Percentiles rank a stretch among this genome's conserved stretches.
These are phyloP conservation scores for Ophiodon elongatus DNA, from an alignment of 2,113 vertebrate species.

Conservation along the genomic window DNA sequence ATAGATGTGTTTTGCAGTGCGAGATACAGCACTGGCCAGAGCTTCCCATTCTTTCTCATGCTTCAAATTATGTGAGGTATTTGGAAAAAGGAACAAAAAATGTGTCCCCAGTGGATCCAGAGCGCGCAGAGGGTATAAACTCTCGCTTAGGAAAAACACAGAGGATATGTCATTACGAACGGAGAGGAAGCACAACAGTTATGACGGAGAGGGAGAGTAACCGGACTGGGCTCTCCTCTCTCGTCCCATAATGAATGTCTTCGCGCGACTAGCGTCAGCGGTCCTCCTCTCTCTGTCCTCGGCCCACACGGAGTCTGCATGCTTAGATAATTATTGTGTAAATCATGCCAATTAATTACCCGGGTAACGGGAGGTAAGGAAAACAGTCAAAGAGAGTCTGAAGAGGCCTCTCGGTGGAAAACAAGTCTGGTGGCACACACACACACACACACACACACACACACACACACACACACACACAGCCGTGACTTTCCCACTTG, in stretches of 20 bases:
- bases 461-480: neutral
- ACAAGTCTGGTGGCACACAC: slow-evolving; percentile 23
- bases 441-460: slow-evolving; percentile 15
- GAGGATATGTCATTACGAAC: slow-evolving; percentile 35
- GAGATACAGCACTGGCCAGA: slow-evolving; percentile 50
- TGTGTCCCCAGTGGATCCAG: slow-evolving; percentile 57
- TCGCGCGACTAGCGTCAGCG: neutral
- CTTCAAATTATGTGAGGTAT: slow-evolving; percentile 63
- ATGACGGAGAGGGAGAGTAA: slow-evolving; percentile 20
- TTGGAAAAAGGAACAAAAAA: slow-evolving; percentile 59
- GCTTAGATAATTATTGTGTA: slow-evolving; percentile 51
- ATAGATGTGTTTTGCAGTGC: slow-evolving; percentile 59
- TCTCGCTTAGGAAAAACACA: slow-evolving; percentile 61
- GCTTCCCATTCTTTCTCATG: slow-evolving; percentile 42
- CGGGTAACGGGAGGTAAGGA: slow-evolving; percentile 41
- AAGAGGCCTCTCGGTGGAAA: slow-evolving; percentile 42
- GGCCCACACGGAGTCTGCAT: slow-evolving; percentile 11
- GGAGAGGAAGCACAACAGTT: slow-evolving; percentile 28
- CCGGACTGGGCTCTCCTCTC: neutral
- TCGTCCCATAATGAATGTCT: slow-evolving; percentile 12
- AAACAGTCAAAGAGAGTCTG: slow-evolving; percentile 55
- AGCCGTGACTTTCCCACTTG: neutral
- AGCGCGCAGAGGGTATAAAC: slow-evolving; percentile 47
- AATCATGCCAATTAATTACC: slow-evolving; percentile 65
- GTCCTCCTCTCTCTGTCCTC: slow-evolving; percentile 22